Evolutionary conservation across 2,797 vertebrate species (phyloP), one percentile per base, ranked within the genome.

Genomic region (Lindbergichthys nudifrons): DNA sequence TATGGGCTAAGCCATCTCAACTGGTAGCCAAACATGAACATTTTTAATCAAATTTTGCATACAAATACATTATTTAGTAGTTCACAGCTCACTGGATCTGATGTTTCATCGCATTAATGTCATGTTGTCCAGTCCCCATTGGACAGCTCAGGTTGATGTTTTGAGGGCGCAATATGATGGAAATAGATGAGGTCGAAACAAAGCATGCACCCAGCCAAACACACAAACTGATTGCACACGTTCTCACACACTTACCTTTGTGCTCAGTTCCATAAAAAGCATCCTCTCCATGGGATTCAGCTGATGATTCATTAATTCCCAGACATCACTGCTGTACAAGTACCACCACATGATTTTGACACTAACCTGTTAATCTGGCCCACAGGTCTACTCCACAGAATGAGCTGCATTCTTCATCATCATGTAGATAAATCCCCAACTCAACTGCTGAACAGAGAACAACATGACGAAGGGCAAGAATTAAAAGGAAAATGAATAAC

Each of bases 311-410:
- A 79, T 89, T 89, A 1, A 79, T 79, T 84, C 73, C 75, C 47
- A 75, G 66, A 70, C 48, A 51, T 87, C 80, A 87, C 87, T 52
- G 59, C 76, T 80, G 88, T 79, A 87, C 76, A 91, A 84, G 83
- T 88, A 58, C 70, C 21, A 39, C 63, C 69, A 77, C 65, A 75
- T 59, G 80, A 74, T 84, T 78, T 77, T 83, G 65, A 83, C 81
- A 71, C 75, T 84, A 88, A 90, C 89, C 75, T 88, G 67, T 69
- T 82, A 84, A 87, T 92, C 89, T 85, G 81, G 77, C 67, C 51
- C 73, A 77, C 81, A 82, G 69, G 78, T 72, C 48, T 74, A 61
- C 77, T 83, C 54, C 52, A 71, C 81, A 41, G 63, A 73, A 36
- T 70, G 61, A 58, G 71, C 39, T 30, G 62, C 54, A 73, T 78